A percentile compares a stretch with the other conserved stretches of the same genome.
phyloP scores from a whole-genome alignment of 2,888 invertebrate species.

The Artemia sinica region DNA sequence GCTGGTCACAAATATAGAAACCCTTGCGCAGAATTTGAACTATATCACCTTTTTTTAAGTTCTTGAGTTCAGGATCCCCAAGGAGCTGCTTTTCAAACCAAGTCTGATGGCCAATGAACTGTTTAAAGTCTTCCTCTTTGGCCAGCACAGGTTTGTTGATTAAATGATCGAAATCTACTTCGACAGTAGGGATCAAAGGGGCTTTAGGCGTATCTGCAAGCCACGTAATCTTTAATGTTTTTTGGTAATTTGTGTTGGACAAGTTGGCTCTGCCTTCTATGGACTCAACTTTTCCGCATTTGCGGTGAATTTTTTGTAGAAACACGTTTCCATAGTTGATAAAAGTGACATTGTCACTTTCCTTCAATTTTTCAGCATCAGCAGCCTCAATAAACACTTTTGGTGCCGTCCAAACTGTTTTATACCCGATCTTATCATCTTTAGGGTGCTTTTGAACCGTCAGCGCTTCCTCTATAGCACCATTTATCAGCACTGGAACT shows the following conservation, averaged over 20 bases:
- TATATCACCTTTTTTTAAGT: too few species aligned
- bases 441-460: too few species aligned
- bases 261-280: constrained; percentile 68
- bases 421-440: too few species aligned
- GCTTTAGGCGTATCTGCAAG: constrained; percentile 47
- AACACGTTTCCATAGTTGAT: constrained; percentile 93
- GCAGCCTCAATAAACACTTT: too few species aligned
- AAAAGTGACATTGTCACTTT: constrained; percentile 84
- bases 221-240: constrained; percentile 92
- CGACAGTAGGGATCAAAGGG: constrained; percentile 50
- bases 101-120: constrained; percentile 63
- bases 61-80: too few species aligned
- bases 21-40: too few species aligned
- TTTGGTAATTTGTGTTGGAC: constrained; percentile 89
- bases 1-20: too few species aligned
- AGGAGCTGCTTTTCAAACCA: too few species aligned
- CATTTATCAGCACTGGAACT: too few species aligned
- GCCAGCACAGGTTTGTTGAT: constrained; percentile 77
- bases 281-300: constrained; percentile 40
- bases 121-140: constrained; percentile 95
- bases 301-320: constrained; percentile 50
- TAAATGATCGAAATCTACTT: constrained; percentile 87
- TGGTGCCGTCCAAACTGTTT: too few species aligned
- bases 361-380: too few species aligned
- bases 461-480: too few species aligned